Evolutionary conservation across 2,888 invertebrate genomes (phyloP), one percentile per base, ranked within the genome.

Genomic region (Allolobophora icterica): DNA sequence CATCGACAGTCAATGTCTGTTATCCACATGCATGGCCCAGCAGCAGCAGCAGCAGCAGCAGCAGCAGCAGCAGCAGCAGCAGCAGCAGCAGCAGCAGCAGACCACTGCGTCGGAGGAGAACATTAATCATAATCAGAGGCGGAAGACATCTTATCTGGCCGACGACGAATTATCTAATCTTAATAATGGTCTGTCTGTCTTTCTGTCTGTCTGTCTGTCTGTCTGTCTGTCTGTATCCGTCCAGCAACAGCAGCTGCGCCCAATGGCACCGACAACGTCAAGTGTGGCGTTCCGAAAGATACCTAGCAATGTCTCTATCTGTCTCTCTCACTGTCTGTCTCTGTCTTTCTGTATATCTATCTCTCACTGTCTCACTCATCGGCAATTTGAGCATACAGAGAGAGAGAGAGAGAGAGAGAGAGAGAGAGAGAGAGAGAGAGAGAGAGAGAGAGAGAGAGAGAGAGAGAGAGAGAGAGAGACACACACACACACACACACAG

Each of bases 341-440:
- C 13, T 42, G 42, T 42, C 42, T 17, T 15, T 42, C 42, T 52
- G 24, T 52, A 2, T 24, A 2, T 21, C 52, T 21, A 24, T 6
- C 24, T 21, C 52, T 52, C 21, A 4, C 21, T 24, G 52, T 52
- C 19, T 45, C 40, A 8, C 40, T 40, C 40, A 13, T 40, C 13
- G 40, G 17, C 1, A 52, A 24, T 21, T n/a, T 71, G 11, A n/a
- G n/a, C 3, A 4, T 13, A 52, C 52, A n/a, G n/a, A n/a, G n/a
- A n/a, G n/a, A n/a, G n/a, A n/a, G n/a, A n/a, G n/a, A n/a, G n/a
- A n/a, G n/a, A n/a, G n/a, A n/a, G n/a, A n/a, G n/a, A n/a, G n/a
- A n/a, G n/a, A n/a, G n/a, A 58, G 33, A 84, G 84, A 84, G 84
- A 84, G 3, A 84, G 19, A 84, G 84, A 84, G 84, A 84, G 33